Evolutionary conservation across 1,140 invertebrate species (phyloP), one percentile per base, ranked within the genome.

Genomic region (Lerema accius): DNA sequence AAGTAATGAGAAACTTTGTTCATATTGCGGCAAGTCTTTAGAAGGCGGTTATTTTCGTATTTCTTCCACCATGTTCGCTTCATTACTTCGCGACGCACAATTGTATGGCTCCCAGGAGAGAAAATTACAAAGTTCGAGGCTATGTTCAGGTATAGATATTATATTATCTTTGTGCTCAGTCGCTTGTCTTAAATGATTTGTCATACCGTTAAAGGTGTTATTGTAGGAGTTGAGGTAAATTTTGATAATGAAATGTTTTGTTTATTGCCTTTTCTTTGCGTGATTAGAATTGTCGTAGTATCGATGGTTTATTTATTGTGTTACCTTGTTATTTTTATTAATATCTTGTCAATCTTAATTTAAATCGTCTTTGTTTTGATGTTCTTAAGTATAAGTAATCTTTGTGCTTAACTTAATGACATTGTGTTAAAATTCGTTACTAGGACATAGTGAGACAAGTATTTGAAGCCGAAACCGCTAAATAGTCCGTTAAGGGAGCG

Each of bases 71-170:
- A 45, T 43, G 53, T 46, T 58, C 53, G 42, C 40, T 58, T 43
- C 53, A 58, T 58, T 58, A 58, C 53, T 15, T 46, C 42, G 42
- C 26, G 53, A 45, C 51, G 40, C 53, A 58, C 53, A 58, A 58
- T 58, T 58, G 53, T 58, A 42, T 56, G 26, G 53, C 23, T 58
- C 53, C 53, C 53, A 35, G 5, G 53, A 58, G 53, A 45, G 40
- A 58, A 45, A 58, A 58, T 58, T 58, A 58, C 53, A 58, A 58
- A 58, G 53, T 58, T 58, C 42, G 53, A 40, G 35, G n/a, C 37
- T 13, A 5, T 58, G 39, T 58, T 32, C 42, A 58, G 42, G 53
- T 46, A 43, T 46, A 46, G 53, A 58, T 58, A 55, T 42, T 35
- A 58, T 58, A 58, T 45, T 45, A 58, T 35, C 19, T 55, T 55